phyloP scores from a whole-genome alignment of 2,797 vertebrate genomes.

The Lacerta bilineata region DNA sequence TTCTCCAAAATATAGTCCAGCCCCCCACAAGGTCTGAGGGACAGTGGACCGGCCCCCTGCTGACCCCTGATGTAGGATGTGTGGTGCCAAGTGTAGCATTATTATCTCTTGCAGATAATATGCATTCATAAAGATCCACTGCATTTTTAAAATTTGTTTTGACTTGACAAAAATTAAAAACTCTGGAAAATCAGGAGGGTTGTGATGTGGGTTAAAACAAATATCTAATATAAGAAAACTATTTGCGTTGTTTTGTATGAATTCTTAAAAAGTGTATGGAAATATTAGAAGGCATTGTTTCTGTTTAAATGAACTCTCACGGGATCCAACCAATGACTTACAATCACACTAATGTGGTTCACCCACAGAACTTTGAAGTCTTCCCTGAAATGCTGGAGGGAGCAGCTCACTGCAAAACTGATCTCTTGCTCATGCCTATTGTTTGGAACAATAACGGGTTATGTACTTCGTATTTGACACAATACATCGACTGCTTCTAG shows the following conservation, averaged over 20 bases:
- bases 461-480: not conserved
- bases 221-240: not conserved
- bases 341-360: not conserved
- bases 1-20: no score
- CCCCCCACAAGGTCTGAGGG: no score
- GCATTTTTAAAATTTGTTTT: not conserved
- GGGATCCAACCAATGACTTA: not conserved
- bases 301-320: not conserved
- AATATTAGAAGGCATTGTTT: not conserved
- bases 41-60: no score
- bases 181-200: not conserved
- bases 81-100: not conserved
- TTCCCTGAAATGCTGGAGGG: not conserved
- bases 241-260: not conserved
- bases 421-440: slow-evolving; percentile 3
- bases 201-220: slow-evolving; percentile 9
- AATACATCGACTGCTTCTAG: not conserved
- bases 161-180: slow-evolving; percentile 9
- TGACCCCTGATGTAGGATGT: not conserved
- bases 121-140: not conserved
- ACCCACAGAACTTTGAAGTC: not conserved
- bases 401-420: not conserved
- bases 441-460: not conserved
- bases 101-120: not conserved
- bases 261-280: not conserved